Evolutionary conservation across 2,797 vertebrate species (phyloP), one percentile per base, ranked within the genome.

Genomic region (Pogoniulus pusillus): DNA sequence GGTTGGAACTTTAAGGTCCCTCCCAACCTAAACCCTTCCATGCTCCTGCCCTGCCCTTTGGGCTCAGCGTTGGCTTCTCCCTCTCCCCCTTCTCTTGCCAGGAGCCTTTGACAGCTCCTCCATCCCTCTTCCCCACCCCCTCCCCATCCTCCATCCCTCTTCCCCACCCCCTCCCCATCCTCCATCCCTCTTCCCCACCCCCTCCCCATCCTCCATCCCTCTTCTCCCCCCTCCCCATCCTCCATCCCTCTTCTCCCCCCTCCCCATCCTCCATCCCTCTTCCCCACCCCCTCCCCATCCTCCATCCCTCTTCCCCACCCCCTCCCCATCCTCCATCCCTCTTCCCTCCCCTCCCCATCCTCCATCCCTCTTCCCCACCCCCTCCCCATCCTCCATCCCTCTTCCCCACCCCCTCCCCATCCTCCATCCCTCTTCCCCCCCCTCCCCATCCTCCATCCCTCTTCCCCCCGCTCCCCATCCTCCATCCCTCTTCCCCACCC

Each of bases 51-150:
- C 47, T 47, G 47, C 47, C 15, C 10, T 43, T 0, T 13, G 22
- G 43, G 17, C 18, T 30, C 0, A 0, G 2, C 5, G 43, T 8
- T 60, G 58, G 17, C 22, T 7, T 51, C 9, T 62, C 53, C 39
- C 29, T 1, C 1, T 35, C 12, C 29, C 49, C 13, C 5, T 69
- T 69, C 30, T 53, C 19, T 35, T 12, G 5, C 51, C 19, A 7
- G 26, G 26, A 68, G 27, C 43, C 69, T 80, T 45, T 30, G 47
- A 55, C 59, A 83, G 59, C 30, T 60, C 49, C 10, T 82, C n/a
- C 29, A 11, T 17, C 11, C 34, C 41, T 87, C 55, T 57, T n/a
- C 19, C 17, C 26, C 30, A n/a, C n/a, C n/a, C n/a, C n/a, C n/a
- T n/a, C n/a, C n/a, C n/a, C n/a, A n/a, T 60, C 49, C 10, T 82